Conservation (phyloP, 2,888 invertebrate species). For the Archaeoteleia sp. region DNA sequence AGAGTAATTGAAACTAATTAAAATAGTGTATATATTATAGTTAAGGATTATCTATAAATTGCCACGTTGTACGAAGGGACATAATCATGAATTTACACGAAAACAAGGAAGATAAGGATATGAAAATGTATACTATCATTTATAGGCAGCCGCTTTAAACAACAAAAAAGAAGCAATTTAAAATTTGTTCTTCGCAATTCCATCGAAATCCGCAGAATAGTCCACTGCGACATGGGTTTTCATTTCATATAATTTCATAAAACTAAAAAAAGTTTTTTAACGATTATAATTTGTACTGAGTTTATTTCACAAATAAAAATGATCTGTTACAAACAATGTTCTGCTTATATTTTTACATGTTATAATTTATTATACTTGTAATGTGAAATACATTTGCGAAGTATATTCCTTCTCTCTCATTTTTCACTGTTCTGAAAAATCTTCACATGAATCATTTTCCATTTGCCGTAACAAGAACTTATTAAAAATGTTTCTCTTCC, state of each 20-base stretch:
- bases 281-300: slow-evolving; percentile 42
- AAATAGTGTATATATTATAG: no score
- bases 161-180: no score
- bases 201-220: no score
- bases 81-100: no score
- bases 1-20: no score
- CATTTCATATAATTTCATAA: slow-evolving; percentile 39
- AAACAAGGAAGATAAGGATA: no score
- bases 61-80: no score
- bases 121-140: no score
- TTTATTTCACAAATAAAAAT: slow-evolving; percentile 51
- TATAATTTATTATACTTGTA: slow-evolving; percentile 48
- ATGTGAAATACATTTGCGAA: slow-evolving; percentile 33
- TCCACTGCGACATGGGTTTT: slow-evolving; percentile 6
- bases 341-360: slow-evolving; percentile 47
- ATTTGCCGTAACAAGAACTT: slow-evolving; percentile 27
- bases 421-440: slow-evolving; percentile 25
- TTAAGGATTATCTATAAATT: no score
- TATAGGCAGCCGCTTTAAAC: no score
- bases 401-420: slow-evolving; percentile 35
- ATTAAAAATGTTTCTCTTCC: slow-evolving; percentile 31
- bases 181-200: no score
- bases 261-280: slow-evolving; percentile 42
- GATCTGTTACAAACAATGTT: slow-evolving; percentile 48
- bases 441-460: slow-evolving; percentile 13